Evolutionary conservation across 2,888 invertebrate genomes (phyloP).

Genomic region (Dromius quadrimaculatus): DNA sequence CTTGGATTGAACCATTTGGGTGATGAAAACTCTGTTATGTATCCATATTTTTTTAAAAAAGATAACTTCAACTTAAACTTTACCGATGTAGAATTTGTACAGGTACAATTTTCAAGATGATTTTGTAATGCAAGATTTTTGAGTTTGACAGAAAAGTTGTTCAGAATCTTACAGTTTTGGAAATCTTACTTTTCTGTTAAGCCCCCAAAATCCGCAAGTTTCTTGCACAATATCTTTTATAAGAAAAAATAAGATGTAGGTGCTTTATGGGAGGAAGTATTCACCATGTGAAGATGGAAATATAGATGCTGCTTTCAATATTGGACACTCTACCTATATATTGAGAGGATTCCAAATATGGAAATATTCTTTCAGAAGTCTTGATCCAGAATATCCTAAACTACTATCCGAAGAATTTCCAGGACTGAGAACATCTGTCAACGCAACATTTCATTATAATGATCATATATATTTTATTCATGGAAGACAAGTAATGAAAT

Average conservation of each 20-base stretch:
- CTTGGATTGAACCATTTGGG: conserved; percentile 54
- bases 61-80: background rate
- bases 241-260: background rate
- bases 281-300: conserved; percentile 2
- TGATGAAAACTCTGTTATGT: conserved; percentile 53
- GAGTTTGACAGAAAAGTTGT: no score
- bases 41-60: conserved; percentile 25
- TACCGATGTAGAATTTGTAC: background rate
- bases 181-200: no score
- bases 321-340: background rate
- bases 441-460: conserved; percentile 9
- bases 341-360: conserved; percentile 5
- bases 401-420: conserved; percentile 21
- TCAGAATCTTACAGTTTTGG: no score
- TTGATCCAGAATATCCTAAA: conserved; percentile 6
- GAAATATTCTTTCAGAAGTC: background rate
- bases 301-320: conserved; percentile 3
- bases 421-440: background rate
- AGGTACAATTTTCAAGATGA: background rate
- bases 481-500: background rate
- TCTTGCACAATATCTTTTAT: background rate
- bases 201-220: background rate
- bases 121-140: no score
- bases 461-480: conserved; percentile 32
- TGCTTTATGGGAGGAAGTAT: conserved; percentile 5